Evolutionary conservation across 2,113 vertebrate species (phyloP).

Genomic region (Thinocorus orbignyianus): DNA sequence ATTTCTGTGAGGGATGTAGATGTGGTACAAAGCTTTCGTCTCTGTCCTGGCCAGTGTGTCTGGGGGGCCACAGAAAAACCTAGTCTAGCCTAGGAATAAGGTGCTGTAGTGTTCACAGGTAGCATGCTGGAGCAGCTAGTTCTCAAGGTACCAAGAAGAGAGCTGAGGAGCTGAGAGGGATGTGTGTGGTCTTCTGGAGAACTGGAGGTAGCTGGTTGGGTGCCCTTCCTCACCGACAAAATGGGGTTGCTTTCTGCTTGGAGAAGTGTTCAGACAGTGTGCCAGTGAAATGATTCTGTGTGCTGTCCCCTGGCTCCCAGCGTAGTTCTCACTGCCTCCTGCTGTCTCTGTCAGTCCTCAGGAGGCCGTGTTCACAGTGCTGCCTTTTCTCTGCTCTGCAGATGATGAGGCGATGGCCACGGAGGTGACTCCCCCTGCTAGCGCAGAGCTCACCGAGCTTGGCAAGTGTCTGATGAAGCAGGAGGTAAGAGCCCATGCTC

Average conservation of each 20-base stretch:
- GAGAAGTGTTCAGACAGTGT: background rate
- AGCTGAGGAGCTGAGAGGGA: background rate
- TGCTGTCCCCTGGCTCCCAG: background rate
- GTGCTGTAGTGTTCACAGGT: background rate
- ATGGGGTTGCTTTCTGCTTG: background rate
- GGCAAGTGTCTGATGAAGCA: slow-evolving; percentile 90
- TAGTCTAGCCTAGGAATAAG: background rate
- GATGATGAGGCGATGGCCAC: slow-evolving; percentile 93
- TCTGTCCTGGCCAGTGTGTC: background rate
- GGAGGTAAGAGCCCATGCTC: slow-evolving; percentile 77
- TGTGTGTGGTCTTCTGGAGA: background rate
- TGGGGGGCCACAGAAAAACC: background rate
- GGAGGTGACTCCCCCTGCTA: slow-evolving; percentile 76
- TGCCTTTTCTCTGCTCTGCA: slow-evolving; percentile 51
- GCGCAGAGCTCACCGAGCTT: slow-evolving; percentile 87
- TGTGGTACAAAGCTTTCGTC: background rate
- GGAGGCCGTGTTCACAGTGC: background rate
- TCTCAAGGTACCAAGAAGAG: background rate
- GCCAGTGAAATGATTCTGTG: background rate
- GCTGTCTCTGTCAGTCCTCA: background rate
- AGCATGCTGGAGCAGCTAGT: background rate
- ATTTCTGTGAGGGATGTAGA: background rate
- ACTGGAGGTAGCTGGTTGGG: background rate
- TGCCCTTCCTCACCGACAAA: background rate
- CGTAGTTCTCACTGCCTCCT: background rate